phyloP scores from a whole-genome alignment of 92 coral and sea anemone species.

The Porites evermanni region DNA sequence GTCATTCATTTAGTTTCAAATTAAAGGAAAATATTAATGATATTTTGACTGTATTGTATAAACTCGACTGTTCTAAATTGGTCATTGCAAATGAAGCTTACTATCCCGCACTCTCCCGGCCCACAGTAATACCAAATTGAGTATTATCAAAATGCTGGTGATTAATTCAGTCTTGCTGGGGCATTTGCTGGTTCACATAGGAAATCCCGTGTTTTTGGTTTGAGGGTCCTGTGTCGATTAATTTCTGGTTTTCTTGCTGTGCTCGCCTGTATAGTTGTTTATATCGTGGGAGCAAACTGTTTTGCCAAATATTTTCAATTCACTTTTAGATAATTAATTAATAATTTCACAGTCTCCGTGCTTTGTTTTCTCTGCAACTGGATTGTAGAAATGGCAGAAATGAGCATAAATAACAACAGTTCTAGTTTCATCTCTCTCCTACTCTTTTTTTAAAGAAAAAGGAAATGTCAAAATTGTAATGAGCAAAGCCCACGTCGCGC shows the following conservation, averaged over 20 bases:
- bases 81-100: no score
- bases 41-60: no score
- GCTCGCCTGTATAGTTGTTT: background rate
- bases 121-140: background rate
- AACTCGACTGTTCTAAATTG: no score
- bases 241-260: background rate
- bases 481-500: background rate
- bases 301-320: constrained; percentile 17
- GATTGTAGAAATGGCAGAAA: background rate
- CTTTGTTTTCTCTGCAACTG: background rate
- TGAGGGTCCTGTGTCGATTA: background rate
- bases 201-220: background rate
- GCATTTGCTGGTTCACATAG: background rate
- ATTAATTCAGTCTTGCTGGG: background rate
- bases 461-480: background rate
- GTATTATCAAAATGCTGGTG: background rate
- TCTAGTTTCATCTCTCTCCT: background rate
- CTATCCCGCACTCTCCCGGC: background rate
- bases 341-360: no score
- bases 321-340: no score
- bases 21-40: no score
- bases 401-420: background rate
- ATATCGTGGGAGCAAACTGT: background rate
- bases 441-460: background rate
- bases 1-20: no score